A percentile compares a stretch with the other conserved stretches of the same genome.
These are phyloP conservation scores for Bagarius yarrelli DNA, from an alignment of 2,113 vertebrate species.

Conservation along the genomic window DNA sequence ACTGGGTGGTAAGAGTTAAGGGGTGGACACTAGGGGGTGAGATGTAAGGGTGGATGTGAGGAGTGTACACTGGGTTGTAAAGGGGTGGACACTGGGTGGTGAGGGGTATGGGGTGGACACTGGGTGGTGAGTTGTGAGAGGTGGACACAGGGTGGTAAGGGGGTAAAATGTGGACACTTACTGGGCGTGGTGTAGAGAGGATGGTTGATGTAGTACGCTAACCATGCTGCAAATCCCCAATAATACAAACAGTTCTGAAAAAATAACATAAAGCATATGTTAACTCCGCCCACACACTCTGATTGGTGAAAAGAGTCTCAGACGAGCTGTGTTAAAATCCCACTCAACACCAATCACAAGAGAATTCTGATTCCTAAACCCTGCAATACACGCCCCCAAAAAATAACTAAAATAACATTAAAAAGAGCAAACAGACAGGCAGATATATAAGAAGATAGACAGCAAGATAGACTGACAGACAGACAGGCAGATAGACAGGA, in stretches of 20 bases:
- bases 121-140: not conserved
- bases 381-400: not conserved
- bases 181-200: slow-evolving; percentile 75
- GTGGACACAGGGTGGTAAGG: not conserved
- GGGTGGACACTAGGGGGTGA: not conserved
- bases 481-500: not conserved
- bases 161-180: slow-evolving; percentile 59
- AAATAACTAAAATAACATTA: not conserved
- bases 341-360: not conserved
- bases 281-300: not conserved
- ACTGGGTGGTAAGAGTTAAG: not conserved
- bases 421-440: not conserved
- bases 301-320: not conserved
- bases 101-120: no score
- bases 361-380: not conserved
- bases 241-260: slow-evolving; percentile 76
- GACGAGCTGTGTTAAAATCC: not conserved
- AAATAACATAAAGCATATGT: slow-evolving; percentile 38
- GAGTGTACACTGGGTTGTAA: no score
- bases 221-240: slow-evolving; percentile 77
- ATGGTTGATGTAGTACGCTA: slow-evolving; percentile 80
- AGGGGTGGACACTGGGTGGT: no score
- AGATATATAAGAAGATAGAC: not conserved
- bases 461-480: not conserved
- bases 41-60: no score